Evolutionary conservation across 2,797 vertebrate species (phyloP), one percentile per base, ranked within the genome.

Genomic region (Huso huso): DNA sequence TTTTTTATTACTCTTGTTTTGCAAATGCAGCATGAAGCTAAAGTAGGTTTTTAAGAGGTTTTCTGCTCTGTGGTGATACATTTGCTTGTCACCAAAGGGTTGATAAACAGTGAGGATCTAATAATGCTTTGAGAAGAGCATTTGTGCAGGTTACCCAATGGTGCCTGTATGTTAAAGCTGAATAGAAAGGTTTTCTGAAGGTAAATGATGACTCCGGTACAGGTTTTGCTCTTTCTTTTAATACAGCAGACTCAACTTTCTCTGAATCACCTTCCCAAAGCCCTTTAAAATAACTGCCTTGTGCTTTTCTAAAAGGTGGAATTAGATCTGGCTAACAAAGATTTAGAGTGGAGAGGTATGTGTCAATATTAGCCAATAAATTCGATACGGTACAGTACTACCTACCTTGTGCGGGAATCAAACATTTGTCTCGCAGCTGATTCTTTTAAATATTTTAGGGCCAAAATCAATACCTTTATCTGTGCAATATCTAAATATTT

Each of bases 11-110:
- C 82, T 82, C 74, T 81, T 82, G 86, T 90, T 89, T 84, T 88
- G 86, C 84, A 91, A 89, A 89, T 77, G 83, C 90, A 89, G 89
- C 83, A 74, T 87, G 82, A 89, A 86, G 87, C 87, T 86, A 82
- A 86, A 85, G 78, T 69, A 83, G 82, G 79, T 78, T 50, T 70
- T 66, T 69, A 74, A 76, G 75, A 86, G 75, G 79, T 79, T 86
- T 77, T 80, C 74, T 74, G 74, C 77, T 76, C 58, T 51, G 63
- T 18, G 64, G 73, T 80, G 85, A 88, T 83, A 85, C 86, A 89
- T 83, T 82, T 81, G 78, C 81, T 83, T 83, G 49, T 83, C 73
- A 75, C 66, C 73, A 76, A 68, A 77, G 80, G 66, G 73, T 7
- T 64, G 48, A 51, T 64, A 51, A 50, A 64, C 49, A 13, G 10